A percentile compares a stretch with the other conserved stretches of the same genome.
phyloP scores from a whole-genome alignment of 1,140 invertebrate genomes.

The Drosophila teissieri region DNA sequence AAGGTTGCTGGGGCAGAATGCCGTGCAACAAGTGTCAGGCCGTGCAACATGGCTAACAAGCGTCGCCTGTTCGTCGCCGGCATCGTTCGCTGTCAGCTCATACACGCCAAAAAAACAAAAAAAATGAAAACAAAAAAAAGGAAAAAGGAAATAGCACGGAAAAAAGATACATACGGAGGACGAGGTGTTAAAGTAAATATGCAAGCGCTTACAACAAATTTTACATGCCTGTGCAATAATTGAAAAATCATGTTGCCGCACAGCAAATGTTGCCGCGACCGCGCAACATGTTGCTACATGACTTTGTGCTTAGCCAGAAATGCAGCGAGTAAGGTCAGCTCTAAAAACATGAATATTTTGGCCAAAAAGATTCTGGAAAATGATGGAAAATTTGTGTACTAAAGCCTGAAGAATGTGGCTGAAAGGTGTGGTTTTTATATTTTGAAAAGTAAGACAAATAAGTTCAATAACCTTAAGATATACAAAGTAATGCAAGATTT shows the following conservation, averaged over 20 bases:
- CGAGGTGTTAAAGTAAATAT: conserved; percentile 73
- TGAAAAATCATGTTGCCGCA: conserved; percentile 75
- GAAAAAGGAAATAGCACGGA: conserved; percentile 3
- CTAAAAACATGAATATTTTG: conserved; percentile 32
- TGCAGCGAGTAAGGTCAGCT: conserved; percentile 24
- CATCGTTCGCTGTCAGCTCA: conserved; percentile 48
- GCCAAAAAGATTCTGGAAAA: conserved; percentile 13
- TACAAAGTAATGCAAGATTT: too few species aligned
- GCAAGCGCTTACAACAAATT: conserved; percentile 67
- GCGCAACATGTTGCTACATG: conserved; percentile 61
- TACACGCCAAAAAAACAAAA: conserved; percentile 43
- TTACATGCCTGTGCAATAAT: conserved; percentile 69
- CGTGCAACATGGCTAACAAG: conserved; percentile 69
- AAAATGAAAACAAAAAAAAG: conserved; percentile 42
- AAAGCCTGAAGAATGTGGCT: conserved; percentile 8
- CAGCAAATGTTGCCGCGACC: conserved; percentile 46
- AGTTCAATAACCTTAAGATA: not conserved
- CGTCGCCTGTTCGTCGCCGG: conserved; percentile 50
- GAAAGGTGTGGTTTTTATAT: not conserved
- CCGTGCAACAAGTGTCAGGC: conserved; percentile 71
- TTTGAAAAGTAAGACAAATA: not conserved
- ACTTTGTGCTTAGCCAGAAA: conserved; percentile 58
- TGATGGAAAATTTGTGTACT: conserved; percentile 23
- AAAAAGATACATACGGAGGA: not conserved
- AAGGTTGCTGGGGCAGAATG: conserved; percentile 71